Evolutionary conservation across 2,888 invertebrate species (phyloP), one percentile per base, ranked within the genome.

Genomic region (Cactoblastis cactorum): DNA sequence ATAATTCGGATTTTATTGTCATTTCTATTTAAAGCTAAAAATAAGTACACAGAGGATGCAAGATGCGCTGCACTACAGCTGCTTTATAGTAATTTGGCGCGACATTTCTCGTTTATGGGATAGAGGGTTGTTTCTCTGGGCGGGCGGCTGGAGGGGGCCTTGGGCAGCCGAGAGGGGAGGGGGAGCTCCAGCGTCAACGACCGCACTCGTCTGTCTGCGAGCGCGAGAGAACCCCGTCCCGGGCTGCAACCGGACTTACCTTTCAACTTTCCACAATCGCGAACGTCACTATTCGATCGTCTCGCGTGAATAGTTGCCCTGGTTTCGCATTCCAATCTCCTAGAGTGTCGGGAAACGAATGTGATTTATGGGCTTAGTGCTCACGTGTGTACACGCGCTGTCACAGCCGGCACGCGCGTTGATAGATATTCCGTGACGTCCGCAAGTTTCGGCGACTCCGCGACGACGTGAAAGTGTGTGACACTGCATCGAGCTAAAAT

Each of bases 171-270:
- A 65, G 70, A 71, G 59, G 71, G 73, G 6, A 22, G 63, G 72
- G 74, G 73, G 72, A 69, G 63, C 67, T 74, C 74, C 83, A 81
- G 83, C 86, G 88, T 88, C 88, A 88, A 88, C 86, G 88, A 88
- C 88, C 88, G 88, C 87, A 83, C 76, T 87, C 79, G 74, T 63
- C 73, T 69, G 80, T 79, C 82, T 77, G 82, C 78, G 65, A 72
- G 67, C 83, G 85, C 69, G 74, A 67, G 77, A 71, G 78, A 72
- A 77, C 72, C 76, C 76, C 74, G 83, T 74, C 63, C 69, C 71
- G 61, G 66, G 73, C 69, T 69, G 72, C 69, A 71, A 61, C 71
- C 74, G 71, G 61, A 62, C 61, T 56, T 49, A 57, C 62, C 62
- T 67, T 66, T 67, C 62, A 65, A 75, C 68, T 74, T 71, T 69